These are phyloP conservation scores for Eristalis pertinax DNA, from an alignment of 2,888 invertebrate genomes.

Conservation along the genomic window DNA sequence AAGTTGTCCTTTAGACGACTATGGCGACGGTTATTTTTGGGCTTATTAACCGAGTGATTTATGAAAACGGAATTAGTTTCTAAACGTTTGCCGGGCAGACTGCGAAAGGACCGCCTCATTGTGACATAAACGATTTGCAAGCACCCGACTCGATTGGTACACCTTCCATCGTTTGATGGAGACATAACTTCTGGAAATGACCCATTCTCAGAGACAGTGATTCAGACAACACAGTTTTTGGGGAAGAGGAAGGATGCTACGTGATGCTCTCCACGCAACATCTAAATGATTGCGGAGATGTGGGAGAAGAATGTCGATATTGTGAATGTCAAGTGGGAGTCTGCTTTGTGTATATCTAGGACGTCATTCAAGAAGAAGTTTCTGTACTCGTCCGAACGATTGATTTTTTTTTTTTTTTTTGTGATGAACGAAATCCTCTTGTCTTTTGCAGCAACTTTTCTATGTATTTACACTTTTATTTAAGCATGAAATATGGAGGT, in stretches of 20 bases:
- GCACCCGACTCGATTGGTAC: background rate
- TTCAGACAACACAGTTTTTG: background rate
- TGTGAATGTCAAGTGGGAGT: too few relatives aligned
- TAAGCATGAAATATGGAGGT: too few relatives aligned
- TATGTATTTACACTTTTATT: too few relatives aligned
- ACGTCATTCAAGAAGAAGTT: too few relatives aligned
- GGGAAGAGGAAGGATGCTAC: background rate
- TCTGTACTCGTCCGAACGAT: too few relatives aligned
- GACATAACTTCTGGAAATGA: background rate
- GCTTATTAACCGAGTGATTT: slow-evolving; percentile 31
- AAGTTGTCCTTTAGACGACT: slow-evolving; percentile 23
- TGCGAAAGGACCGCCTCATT: background rate
- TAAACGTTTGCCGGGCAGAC: background rate
- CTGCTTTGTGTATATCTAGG: too few relatives aligned
- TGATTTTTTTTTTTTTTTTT: too few relatives aligned
- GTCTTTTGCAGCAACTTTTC: too few relatives aligned
- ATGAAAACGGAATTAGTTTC: slow-evolving; percentile 16
- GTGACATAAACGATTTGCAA: background rate
- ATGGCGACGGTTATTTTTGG: slow-evolving; percentile 17
- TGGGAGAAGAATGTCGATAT: background rate
- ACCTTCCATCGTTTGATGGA: background rate
- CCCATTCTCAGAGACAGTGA: background rate
- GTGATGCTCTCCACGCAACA: background rate
- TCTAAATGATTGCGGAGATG: background rate
- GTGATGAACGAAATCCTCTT: too few relatives aligned